phyloP scores from a whole-genome alignment of 2,888 invertebrate species.

The Thalpophila matura region DNA sequence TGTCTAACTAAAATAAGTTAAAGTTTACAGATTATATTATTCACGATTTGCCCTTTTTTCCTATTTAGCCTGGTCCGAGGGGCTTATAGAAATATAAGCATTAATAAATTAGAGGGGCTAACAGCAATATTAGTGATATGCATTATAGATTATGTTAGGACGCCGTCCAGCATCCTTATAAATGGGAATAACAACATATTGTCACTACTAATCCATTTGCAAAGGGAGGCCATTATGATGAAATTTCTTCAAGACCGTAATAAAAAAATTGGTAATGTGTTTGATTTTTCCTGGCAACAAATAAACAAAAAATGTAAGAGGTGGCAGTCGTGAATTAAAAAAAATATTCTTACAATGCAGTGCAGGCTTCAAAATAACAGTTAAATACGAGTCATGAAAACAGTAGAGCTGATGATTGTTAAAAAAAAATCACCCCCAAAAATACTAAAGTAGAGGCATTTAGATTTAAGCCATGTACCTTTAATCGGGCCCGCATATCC shows the following conservation, averaged over 20 bases:
- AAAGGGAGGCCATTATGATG: neutral
- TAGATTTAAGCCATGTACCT: slow-evolving; percentile 71
- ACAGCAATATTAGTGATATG: slow-evolving; percentile 31
- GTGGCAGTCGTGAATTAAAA: neutral
- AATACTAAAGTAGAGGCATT: slow-evolving; percentile 63
- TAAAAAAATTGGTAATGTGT: no score
- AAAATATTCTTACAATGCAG: neutral
- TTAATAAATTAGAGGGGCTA: slow-evolving; percentile 19
- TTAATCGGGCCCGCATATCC: slow-evolving; percentile 77
- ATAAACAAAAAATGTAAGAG: neutral
- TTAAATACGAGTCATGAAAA: slow-evolving; percentile 24
- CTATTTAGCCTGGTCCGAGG: neutral
- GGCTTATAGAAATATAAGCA: slow-evolving; percentile 23
- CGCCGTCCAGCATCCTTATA: neutral
- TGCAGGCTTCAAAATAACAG: no score
- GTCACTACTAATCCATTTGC: neutral
- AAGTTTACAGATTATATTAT: slow-evolving; percentile 25
- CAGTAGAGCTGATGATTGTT: slow-evolving; percentile 7
- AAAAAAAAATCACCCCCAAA: slow-evolving; percentile 44
- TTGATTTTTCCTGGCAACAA: no score
- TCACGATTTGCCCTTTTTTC: slow-evolving; percentile 9
- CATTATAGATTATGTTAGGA: slow-evolving; percentile 32
- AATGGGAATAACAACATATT: neutral
- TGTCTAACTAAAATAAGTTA: neutral
- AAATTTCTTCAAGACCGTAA: neutral